A percentile compares a stretch with the other conserved stretches of the same genome.
Evolutionary conservation across 1,140 invertebrate genomes (phyloP).

Genomic region (Zaprionus lachaisei): DNA sequence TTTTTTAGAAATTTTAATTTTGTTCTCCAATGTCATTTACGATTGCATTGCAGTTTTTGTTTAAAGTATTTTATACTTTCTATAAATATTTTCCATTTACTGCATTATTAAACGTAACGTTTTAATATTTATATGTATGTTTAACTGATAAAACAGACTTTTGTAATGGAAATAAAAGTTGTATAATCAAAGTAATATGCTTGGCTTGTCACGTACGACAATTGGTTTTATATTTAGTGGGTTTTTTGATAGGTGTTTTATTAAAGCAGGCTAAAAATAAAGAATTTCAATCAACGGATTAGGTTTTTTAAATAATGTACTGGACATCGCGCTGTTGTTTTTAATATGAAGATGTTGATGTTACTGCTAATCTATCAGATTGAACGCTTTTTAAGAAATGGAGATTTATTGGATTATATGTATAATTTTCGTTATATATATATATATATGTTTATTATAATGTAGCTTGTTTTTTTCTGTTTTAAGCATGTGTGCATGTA

Average conservation of each 20-base stretch:
- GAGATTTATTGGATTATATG: constrained; percentile 64
- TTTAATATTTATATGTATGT: constrained; percentile 5
- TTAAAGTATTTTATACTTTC: constrained; percentile 12
- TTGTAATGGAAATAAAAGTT: constrained; percentile 2
- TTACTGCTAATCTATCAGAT: constrained; percentile 12
- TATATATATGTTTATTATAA: constrained; percentile 51
- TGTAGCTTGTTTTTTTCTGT: constrained; percentile 52
- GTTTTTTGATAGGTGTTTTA: not conserved
- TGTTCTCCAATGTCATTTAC: constrained; percentile 4
- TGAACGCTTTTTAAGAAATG: constrained; percentile 49
- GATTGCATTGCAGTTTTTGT: constrained; percentile 1
- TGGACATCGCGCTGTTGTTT: not conserved
- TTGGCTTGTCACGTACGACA: constrained; percentile 3
- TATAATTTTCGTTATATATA: constrained; percentile 60
- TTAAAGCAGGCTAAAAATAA: not conserved
- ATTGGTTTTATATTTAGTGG: not conserved
- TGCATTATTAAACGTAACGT: constrained; percentile 3
- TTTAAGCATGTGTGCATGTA: constrained; percentile 49
- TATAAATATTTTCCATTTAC: not conserved
- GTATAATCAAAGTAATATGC: not conserved
- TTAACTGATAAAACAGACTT: not conserved
- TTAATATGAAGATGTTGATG: not conserved
- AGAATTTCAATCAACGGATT: not conserved
- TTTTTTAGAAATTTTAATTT: constrained; percentile 8
- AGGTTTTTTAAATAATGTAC: not conserved